Percentiles rank a stretch among this genome's conserved stretches.
Conservation (phyloP, 2,797 vertebrate genomes). For the Sphenopsis melanotis region DNA sequence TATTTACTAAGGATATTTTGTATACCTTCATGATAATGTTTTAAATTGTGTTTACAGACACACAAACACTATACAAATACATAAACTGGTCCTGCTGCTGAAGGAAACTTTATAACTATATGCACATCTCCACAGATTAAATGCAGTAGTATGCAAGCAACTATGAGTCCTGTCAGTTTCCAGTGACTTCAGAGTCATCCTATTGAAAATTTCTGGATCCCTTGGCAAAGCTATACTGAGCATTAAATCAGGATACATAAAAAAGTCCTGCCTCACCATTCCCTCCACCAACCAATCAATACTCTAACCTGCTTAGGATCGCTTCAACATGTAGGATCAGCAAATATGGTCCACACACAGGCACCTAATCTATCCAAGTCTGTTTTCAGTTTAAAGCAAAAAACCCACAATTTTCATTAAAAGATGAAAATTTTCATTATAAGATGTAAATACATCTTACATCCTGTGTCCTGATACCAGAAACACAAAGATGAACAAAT, state of each 20-base stretch:
- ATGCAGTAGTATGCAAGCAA: background rate
- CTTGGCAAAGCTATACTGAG: background rate
- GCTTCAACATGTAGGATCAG: background rate
- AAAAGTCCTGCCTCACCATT: background rate
- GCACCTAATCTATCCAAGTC: background rate
- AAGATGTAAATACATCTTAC: background rate
- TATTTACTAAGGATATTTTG: background rate
- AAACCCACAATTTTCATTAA: accelerated
- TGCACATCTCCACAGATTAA: background rate
- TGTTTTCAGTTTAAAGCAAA: background rate
- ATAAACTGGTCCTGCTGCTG: background rate
- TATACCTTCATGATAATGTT: background rate
- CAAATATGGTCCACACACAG: background rate
- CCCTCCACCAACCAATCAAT: background rate
- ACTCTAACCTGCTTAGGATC: background rate
- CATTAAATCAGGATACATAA: background rate
- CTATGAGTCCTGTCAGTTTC: background rate
- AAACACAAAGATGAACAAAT: background rate
- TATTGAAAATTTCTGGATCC: background rate
- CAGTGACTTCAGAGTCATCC: background rate
- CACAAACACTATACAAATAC: background rate
- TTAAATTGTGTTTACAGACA: background rate
- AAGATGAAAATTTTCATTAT: no score
- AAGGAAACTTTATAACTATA: background rate
- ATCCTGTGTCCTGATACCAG: background rate